These are phyloP conservation scores for Cepaea hortensis DNA, from an alignment of 2,888 invertebrate species.

Conservation along the genomic window DNA sequence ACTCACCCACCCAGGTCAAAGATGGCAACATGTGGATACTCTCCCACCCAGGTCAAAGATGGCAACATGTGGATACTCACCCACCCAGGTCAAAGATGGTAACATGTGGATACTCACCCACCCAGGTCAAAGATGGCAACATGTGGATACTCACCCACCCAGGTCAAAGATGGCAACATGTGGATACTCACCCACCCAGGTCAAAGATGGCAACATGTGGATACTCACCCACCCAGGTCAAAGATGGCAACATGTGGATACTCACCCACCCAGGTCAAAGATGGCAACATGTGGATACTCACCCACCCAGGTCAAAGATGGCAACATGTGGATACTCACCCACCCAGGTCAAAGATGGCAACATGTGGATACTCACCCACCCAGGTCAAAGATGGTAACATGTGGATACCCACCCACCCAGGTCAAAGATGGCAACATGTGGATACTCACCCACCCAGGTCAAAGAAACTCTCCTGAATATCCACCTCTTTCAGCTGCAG, in stretches of 20 bases:
- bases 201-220: slow-evolving; percentile 76
- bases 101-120: slow-evolving; percentile 72
- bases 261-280: slow-evolving; percentile 77
- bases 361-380: slow-evolving; percentile 74
- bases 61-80: slow-evolving; percentile 67
- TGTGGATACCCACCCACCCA: too few species aligned
- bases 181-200: slow-evolving; percentile 75
- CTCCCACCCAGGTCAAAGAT: slow-evolving; percentile 77
- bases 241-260: slow-evolving; percentile 73
- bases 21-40: slow-evolving; percentile 65
- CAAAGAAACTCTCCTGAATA: slow-evolving; percentile 77
- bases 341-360: slow-evolving; percentile 77
- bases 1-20: slow-evolving; percentile 77
- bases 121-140: slow-evolving; percentile 78
- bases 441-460: slow-evolving; percentile 76
- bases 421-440: too few species aligned
- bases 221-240: slow-evolving; percentile 76
- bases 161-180: slow-evolving; percentile 77
- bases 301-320: slow-evolving; percentile 78
- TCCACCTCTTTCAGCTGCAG: slow-evolving; percentile 73
- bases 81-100: slow-evolving; percentile 78
- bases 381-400: slow-evolving; percentile 77
- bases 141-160: slow-evolving; percentile 74
- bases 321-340: slow-evolving; percentile 71
- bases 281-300: slow-evolving; percentile 63